phyloP scores from a whole-genome alignment of 2,888 invertebrate species.

The Drosophila gaucha region DNA sequence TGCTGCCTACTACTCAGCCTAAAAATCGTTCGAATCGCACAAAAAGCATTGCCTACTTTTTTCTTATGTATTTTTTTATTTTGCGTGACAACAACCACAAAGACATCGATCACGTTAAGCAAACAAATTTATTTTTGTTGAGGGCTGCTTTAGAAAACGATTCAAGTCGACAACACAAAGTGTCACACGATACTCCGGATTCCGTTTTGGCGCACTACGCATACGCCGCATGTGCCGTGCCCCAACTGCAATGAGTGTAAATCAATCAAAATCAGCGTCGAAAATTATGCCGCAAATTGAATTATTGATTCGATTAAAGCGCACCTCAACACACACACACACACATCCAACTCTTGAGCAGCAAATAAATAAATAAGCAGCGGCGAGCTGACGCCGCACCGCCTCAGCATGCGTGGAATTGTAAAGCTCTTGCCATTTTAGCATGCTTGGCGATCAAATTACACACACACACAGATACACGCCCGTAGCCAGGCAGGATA shows the following conservation, averaged over 20 bases:
- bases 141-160: constrained; percentile 52
- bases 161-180: constrained; percentile 58
- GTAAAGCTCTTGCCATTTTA: constrained; percentile 36
- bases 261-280: constrained; percentile 73
- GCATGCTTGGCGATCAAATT: constrained; percentile 66
- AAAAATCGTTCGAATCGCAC: constrained; percentile 37
- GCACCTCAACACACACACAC: constrained; percentile 39
- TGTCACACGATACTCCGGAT: constrained; percentile 55
- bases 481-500: constrained; percentile 14
- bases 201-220: constrained; percentile 40
- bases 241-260: constrained; percentile 44
- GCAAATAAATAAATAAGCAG: constrained; percentile 48
- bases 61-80: background rate
- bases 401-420: constrained; percentile 17
- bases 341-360: constrained; percentile 22
- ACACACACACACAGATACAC: constrained; percentile 49
- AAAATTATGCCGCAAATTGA: constrained; percentile 67
- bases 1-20: constrained; percentile 37
- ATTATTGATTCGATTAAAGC: constrained; percentile 76
- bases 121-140: constrained; percentile 49
- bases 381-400: constrained; percentile 22
- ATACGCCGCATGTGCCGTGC: constrained; percentile 42
- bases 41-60: constrained; percentile 45
- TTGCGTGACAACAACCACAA: constrained; percentile 27
- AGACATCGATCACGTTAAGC: constrained; percentile 71